Base-by-base conservation (phyloP, 2,888 invertebrate genomes). In the Habrosyne pyritoides region DNA sequence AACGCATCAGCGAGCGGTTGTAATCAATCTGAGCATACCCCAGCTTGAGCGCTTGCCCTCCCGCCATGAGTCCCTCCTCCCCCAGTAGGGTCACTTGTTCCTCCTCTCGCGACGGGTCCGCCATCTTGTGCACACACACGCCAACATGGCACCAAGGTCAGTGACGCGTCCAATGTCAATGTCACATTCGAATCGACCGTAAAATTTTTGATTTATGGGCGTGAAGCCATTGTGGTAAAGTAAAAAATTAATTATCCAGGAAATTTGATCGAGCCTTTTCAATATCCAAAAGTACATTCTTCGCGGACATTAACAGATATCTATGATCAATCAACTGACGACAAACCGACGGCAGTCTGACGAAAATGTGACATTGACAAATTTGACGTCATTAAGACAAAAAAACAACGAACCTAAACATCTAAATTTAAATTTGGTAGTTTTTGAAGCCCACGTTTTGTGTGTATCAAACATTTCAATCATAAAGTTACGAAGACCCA, bases 1-100 rank as follows among this genome's bases (percentile, higher is more conserved):
- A 78, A 83, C 87, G 80, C 74, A 81, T 80, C 86, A 59, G 69
- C 75, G 86, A 83, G 85, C 82, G 75, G 67, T 75, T 79, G 76
- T 79, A 82, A 77, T 81, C 79, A 83, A 82, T 80, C 79, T 71
- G 83, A 77, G 94, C 95, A 97, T 97, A 99, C 99, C 99, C 99
- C 93, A 99, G 95, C 94, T 98, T 98, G 91, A 98, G 96, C 93
- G 98, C 97, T 94, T 98, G 98, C 93, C 98, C 98, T 91, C 97
- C 97, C 86, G 98, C 97, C 91, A 97, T 95, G 87, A 98, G 96
- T 84, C 96, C 97, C 94, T 99, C 99, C 93, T 99, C 99, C 91
- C 98, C 98, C 87, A 99, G 96, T 86, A 99, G 95, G 79, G 98
- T 98, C 84, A 98, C 97, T 93, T 98, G 98, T 93, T 99, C 97